Evolutionary conservation across 2,888 invertebrate genomes (phyloP), one percentile per base, ranked within the genome.

Genomic region (Lymantria monacha): DNA sequence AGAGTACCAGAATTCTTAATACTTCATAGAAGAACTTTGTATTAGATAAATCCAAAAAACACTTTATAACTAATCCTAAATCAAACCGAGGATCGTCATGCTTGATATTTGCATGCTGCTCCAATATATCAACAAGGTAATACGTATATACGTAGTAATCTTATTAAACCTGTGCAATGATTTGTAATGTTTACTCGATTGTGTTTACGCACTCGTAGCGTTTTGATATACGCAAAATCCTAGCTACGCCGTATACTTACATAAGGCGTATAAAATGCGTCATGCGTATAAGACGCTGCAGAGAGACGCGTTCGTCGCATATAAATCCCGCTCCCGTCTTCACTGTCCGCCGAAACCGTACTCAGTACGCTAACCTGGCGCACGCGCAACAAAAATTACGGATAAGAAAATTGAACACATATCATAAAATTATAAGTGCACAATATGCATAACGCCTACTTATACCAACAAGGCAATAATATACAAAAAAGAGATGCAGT

Each of bases 391-490:
- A 51, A 60, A 59, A 64, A 64, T 53, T 50, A 53, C 42, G 48
- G 51, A 57, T 55, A 58, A 53, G 36, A 44, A 63, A 65, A 68
- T 51, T 61, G 55, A 62, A 63, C 61, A 57, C 49, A 22, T 38
- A 38, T n/a, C 13, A 41, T 14, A 38, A 7, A 38, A 11, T 12
- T n/a, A 38, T 7, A 38, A 38, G 38, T 38, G 57, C 49, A 40
- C 33, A 70, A 13, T 55, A 85, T 83, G 75, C 94, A 95, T 93
- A 87, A 93, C 72, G 94, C 95, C 0, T 90, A 93, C 57, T 76
- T 95, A 12, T 97, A 97, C 77, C 92, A 93, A 42, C 92, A 93
- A 63, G 92, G 93, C 55, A 95, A 94, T 77, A 91, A 87, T 46
- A 78, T 96, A 49, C 97, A 97, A 76, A 93, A 93, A 57, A 90